These are phyloP conservation scores for Bombus picipes DNA, from an alignment of 1,140 invertebrate genomes.

Conservation along the genomic window DNA sequence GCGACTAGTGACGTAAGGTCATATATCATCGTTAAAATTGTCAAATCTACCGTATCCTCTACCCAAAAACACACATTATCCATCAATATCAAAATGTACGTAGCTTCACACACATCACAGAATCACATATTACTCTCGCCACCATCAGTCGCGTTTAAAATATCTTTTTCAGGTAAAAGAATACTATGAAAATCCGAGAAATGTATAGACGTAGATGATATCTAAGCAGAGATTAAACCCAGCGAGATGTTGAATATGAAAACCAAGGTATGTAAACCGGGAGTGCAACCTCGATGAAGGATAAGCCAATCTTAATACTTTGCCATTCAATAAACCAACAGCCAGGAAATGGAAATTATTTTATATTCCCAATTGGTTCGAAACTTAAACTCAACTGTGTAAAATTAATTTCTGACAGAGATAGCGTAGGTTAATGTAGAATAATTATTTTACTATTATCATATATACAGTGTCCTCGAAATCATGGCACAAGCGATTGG, in stretches of 20 bases:
- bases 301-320: not conserved
- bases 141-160: no score
- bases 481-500: no score
- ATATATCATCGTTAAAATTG: not conserved
- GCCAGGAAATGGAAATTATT: not conserved
- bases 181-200: not conserved
- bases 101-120: not conserved
- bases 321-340: not conserved
- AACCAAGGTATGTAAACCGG: not conserved
- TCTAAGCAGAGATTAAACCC: not conserved
- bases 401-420: not conserved
- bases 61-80: not conserved
- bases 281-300: not conserved
- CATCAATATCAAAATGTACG: not conserved
- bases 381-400: not conserved
- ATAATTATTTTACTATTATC: no score
- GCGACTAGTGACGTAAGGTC: not conserved
- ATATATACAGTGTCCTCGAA: no score
- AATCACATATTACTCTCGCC: not conserved
- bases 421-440: not conserved
- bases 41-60: not conserved
- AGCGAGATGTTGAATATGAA: not conserved
- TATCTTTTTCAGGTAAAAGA: not conserved
- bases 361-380: not conserved
- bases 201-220: not conserved